A percentile compares a stretch with the other conserved stretches of the same genome.
phyloP scores from a whole-genome alignment of 2,888 invertebrate species.

The Venusia cambrica region DNA sequence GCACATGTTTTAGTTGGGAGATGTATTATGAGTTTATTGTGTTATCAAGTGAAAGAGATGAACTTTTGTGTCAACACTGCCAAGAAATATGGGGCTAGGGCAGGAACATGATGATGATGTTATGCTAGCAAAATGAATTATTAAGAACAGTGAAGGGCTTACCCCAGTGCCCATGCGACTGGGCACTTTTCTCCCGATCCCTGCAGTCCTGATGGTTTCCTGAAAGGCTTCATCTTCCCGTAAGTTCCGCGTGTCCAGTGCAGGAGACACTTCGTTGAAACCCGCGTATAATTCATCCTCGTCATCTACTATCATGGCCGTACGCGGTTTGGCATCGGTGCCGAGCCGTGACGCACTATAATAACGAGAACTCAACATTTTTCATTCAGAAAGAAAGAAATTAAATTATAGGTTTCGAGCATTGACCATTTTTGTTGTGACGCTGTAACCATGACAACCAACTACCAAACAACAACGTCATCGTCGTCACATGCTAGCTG shows the following conservation, averaged over 20 bases:
- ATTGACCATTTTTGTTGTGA: conserved; percentile 59
- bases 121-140: too few relatives aligned
- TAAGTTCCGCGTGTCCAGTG: conserved; percentile 84
- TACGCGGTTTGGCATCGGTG: conserved; percentile 61
- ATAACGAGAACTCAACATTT: conserved; percentile 68
- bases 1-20: too few relatives aligned
- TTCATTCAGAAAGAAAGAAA: conserved; percentile 8
- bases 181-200: conserved; percentile 85
- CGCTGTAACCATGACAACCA: conserved; percentile 66
- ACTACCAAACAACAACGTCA: conserved; percentile 41
- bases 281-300: conserved; percentile 85
- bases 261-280: conserved; percentile 85
- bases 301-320: conserved; percentile 66
- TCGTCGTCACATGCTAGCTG: conserved; percentile 12
- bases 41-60: too few relatives aligned
- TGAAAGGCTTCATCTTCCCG: conserved; percentile 88
- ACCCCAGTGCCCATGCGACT: conserved; percentile 73
- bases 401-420: conserved; percentile 3
- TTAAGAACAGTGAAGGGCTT: too few relatives aligned
- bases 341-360: conserved; percentile 64
- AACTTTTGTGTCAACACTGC: too few relatives aligned
- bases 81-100: too few relatives aligned
- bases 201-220: conserved; percentile 87
- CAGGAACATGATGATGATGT: too few relatives aligned
- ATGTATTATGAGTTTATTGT: too few relatives aligned